Base-by-base conservation (phyloP, 2,113 vertebrate genomes). In the Arizona elegans region DNA sequence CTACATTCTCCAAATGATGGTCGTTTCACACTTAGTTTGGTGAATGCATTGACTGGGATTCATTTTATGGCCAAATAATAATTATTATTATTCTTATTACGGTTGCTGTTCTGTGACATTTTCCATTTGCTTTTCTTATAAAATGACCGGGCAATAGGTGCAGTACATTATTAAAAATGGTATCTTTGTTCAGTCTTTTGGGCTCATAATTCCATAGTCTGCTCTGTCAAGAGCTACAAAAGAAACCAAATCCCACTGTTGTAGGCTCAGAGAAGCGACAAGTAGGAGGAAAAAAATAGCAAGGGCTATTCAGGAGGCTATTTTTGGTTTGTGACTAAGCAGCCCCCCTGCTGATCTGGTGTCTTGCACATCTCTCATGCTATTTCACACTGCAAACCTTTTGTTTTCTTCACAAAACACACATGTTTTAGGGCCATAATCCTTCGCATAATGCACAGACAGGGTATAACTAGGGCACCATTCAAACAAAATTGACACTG, bases 211-310 rank as follows among this genome's bases (percentile, higher is more conserved):
- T 92, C 47, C 56, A 89, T 23, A 47, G 50, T 23, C 62, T 88
- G 29, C 26, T 58, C 56, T n/a, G 26, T 47, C 26, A 21, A 62
- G 5, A 81, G 87, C 29, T 58, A 81, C 92, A 92, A 89, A 92
- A 92, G 91, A 85, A 55, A 93, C 62, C 85, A 86, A 43, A 92
- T 96, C 93, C 33, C 54, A 88, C 43, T 91, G n/a, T 0, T 86
- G 54, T 90, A 86, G 29, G 54, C 1, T 91, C 24, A 15, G 94
- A 92, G 88, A 93, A 33, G 65, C 87, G 26, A 54, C 87, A 33
- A 92, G 93, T 75, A 1, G n/a, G 15, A 81, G 54, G 8, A 92
- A 90, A 90, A 90, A 6, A 0, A 59, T 5, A 33, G 24, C 38
- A 93, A 21, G 3, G 47, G 56, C 43, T 7, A 9, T 59, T 12